Evolutionary conservation across 2,888 invertebrate genomes (phyloP).

Genomic region (Celastrina argiolus): DNA sequence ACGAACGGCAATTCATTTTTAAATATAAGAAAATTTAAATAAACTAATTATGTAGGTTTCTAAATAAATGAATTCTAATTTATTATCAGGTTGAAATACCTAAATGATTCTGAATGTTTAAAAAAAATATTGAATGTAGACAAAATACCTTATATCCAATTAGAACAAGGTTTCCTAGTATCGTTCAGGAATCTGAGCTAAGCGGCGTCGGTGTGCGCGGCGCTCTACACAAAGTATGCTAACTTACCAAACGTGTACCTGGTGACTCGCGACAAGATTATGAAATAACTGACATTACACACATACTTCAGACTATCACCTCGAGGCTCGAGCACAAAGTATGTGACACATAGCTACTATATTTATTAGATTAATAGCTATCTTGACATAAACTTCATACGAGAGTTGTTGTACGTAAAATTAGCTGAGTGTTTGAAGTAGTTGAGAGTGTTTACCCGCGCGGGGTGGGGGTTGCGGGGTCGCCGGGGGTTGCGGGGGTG

Average conservation of each 20-base stretch:
- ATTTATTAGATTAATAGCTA: neutral
- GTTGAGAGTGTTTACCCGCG: constrained; percentile 32
- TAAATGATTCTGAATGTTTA: too few species aligned
- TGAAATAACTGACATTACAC: neutral
- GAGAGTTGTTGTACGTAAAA: constrained; percentile 26
- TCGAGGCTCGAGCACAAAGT: neutral
- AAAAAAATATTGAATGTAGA: too few species aligned
- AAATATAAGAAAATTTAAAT: too few species aligned
- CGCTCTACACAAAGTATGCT: neutral
- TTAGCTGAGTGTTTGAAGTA: constrained; percentile 34
- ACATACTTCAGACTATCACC: neutral
- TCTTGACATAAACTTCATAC: constrained; percentile 12
- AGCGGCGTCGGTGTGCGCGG: neutral
- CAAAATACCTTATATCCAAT: neutral
- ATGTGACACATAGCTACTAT: neutral
- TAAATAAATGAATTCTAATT: too few species aligned
- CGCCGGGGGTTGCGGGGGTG: constrained; percentile 23
- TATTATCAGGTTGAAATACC: too few species aligned
- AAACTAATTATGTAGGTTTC: too few species aligned
- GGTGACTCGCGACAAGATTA: neutral
- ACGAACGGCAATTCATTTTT: too few species aligned
- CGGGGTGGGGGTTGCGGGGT: constrained; percentile 24
- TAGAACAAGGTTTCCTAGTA: neutral
- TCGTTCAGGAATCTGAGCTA: neutral
- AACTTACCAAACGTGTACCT: neutral